These are phyloP conservation scores for Diarsia brunnea DNA, from an alignment of 2,888 invertebrate species.

Conservation along the genomic window DNA sequence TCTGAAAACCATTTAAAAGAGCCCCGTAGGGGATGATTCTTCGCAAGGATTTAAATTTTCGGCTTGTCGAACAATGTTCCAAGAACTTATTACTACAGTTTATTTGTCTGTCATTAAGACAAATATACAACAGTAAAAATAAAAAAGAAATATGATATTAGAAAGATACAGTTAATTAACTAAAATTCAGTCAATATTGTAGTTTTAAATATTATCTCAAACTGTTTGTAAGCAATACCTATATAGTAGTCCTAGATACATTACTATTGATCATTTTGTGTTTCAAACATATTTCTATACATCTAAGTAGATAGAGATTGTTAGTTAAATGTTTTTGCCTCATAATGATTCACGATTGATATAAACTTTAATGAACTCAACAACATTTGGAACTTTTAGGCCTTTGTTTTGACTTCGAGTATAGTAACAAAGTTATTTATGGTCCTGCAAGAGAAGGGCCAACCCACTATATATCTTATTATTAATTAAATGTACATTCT, in stretches of 20 bases:
- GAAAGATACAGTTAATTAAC: slow-evolving; percentile 32
- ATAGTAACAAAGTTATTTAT: slow-evolving; percentile 44
- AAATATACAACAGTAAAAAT: slow-evolving; percentile 22
- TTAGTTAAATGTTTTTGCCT: slow-evolving; percentile 49
- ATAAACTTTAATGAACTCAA: slow-evolving; percentile 39
- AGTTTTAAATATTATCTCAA: slow-evolving; percentile 45
- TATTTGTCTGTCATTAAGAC: slow-evolving; percentile 12
- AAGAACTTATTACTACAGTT: slow-evolving; percentile 12
- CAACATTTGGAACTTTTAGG: slow-evolving; percentile 40
- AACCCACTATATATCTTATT: slow-evolving; percentile 48
- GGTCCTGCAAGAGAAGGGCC: slow-evolving; percentile 16
- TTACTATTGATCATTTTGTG: slow-evolving; percentile 22
- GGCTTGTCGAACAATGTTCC: slow-evolving; percentile 11
- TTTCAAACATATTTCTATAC: slow-evolving; percentile 39
- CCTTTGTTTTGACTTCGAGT: slow-evolving; percentile 31
- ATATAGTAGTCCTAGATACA: slow-evolving; percentile 36
- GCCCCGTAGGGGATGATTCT: background rate
- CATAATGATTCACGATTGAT: slow-evolving; percentile 32
- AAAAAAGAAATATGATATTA: slow-evolving; percentile 44
- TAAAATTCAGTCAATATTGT: slow-evolving; percentile 39
- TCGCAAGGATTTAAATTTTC: background rate
- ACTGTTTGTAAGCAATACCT: slow-evolving; percentile 51
- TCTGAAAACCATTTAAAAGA: background rate
- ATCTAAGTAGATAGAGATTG: slow-evolving; percentile 29
- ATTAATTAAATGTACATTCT: slow-evolving; percentile 57